Percentiles rank a stretch among this genome's conserved stretches.
Evolutionary conservation across 2,797 vertebrate genomes (phyloP).

Genomic region (Hippopotamyrus pictus): DNA sequence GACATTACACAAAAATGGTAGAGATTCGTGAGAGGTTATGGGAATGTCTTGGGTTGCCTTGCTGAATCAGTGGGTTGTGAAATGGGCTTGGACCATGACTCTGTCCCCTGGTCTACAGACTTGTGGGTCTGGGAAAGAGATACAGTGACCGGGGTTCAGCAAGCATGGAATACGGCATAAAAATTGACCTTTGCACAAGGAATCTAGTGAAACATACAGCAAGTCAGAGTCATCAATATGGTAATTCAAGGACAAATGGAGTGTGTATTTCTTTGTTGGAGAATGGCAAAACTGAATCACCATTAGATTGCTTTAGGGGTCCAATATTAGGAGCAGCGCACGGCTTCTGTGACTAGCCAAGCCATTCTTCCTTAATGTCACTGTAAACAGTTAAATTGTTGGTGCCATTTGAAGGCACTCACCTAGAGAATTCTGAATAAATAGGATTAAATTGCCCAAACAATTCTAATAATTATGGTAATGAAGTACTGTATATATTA

Average conservation of each 20-base stretch:
- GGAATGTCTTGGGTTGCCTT: not conserved
- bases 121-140: not conserved
- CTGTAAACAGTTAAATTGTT: not conserved
- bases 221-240: constrained; percentile 2
- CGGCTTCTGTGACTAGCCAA: not conserved
- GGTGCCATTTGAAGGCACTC: not conserved
- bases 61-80: not conserved
- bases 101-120: not conserved
- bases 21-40: not conserved
- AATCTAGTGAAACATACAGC: not conserved
- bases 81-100: not conserved
- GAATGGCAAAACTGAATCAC: not conserved
- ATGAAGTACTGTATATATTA: not conserved
- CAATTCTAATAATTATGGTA: not conserved
- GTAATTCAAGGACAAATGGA: not conserved
- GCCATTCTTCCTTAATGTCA: not conserved
- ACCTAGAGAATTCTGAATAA: not conserved
- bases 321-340: not conserved
- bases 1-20: not conserved
- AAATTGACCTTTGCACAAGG: not conserved
- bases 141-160: not conserved
- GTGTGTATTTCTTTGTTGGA: not conserved
- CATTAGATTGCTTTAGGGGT: not conserved
- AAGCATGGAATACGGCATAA: not conserved
- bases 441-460: not conserved